phyloP scores from a whole-genome alignment of 2,888 invertebrate genomes.

The Bursaphelenchus okinawaensis region DNA sequence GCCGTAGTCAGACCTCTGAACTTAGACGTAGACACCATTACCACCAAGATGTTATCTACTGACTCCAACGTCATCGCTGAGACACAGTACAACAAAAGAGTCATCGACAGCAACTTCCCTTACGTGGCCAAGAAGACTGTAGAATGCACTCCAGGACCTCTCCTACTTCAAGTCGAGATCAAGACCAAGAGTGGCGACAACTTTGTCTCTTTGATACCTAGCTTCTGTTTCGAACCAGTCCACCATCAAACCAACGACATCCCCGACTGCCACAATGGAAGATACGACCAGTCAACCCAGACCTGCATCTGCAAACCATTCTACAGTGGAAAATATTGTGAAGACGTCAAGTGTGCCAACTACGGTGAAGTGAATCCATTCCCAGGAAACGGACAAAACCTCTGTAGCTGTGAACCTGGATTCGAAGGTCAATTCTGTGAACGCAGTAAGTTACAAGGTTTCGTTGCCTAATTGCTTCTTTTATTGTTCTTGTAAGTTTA shows the following conservation, averaged over 20 bases:
- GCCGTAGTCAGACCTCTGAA: not conserved
- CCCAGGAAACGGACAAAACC: constrained; percentile 8
- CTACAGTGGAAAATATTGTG: constrained; percentile 9
- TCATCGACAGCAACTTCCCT: not conserved
- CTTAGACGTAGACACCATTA: not conserved
- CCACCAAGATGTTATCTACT: not conserved
- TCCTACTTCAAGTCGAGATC: not conserved
- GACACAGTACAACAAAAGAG: not conserved
- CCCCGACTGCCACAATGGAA: not conserved
- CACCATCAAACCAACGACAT: not conserved
- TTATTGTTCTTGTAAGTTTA: not conserved
- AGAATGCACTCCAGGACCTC: not conserved
- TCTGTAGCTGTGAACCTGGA: constrained; percentile 11
- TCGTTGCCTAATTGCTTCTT: constrained; percentile 1
- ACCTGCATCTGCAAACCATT: not conserved
- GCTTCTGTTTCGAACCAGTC: constrained; percentile 10
- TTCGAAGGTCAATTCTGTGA: constrained; percentile 12
- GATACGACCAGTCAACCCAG: not conserved
- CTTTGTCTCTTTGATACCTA: not conserved
- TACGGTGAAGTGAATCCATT: constrained; percentile 3
- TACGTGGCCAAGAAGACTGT: not conserved
- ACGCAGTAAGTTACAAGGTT: constrained; percentile 1
- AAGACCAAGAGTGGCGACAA: not conserved
- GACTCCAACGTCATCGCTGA: not conserved
- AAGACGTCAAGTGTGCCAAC: constrained; percentile 5